Evolutionary conservation across 1,140 invertebrate genomes (phyloP), one percentile per base, ranked within the genome.

Genomic region (Drosophila pruinosa): DNA sequence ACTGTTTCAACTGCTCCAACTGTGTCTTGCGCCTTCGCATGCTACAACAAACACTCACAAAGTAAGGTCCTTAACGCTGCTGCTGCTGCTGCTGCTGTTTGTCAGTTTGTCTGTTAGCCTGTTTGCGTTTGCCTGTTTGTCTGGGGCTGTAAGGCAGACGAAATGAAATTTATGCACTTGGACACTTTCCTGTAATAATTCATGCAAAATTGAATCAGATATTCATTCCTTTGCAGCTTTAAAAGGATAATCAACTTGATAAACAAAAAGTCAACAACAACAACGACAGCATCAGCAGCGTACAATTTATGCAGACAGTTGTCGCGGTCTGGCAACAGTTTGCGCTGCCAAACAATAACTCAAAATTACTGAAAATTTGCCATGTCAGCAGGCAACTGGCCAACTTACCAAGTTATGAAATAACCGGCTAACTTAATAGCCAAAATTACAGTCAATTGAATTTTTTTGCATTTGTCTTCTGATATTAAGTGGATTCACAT

Each of bases 81-180:
- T 21, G 10, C n/a, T 28, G 5, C 47, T 56, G 26, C 48, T 45
- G 26, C 38, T 53, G 10, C 43, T 45, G 38, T 28, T 72, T 62
- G 61, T 45, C 26, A 10, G 14, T 59, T 24, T 57, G 56, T 75
- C 38, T 58, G 54, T n/a, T 56, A 57, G 19, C 56, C 31, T 61
- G 26, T 45, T 45, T 57, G 45, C 19, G 62, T 61, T 54, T 41
- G 39, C 36, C 59, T 57, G 22, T 6, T 26, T 72, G n/a, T 67
- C 43, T 56, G 34, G 34, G 58, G 41, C 39, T 41, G 63, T 41
- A 45, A 26, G 38, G 36, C 62, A 12, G 19, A 54, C 70, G 86
- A 85, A 89, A 89, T 89, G 74, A 89, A 89, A 89, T 89, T 89
- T 89, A 89, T 89, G 79, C 85, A 89, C 80, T 89, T 79, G 85